Conservation (phyloP, 2,888 invertebrate species). For the Drosophila merina region DNA sequence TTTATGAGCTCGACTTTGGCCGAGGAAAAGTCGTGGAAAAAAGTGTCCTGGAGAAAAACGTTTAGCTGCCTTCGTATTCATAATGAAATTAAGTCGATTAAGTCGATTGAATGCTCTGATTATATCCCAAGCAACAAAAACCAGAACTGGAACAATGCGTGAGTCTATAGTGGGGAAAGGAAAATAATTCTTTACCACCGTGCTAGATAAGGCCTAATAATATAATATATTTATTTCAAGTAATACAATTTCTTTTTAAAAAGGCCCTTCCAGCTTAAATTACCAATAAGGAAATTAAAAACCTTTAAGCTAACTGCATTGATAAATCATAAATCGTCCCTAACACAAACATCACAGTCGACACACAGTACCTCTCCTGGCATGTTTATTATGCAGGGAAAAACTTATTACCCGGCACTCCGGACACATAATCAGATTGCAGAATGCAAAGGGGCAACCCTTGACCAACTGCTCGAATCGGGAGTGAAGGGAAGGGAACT, state of each 20-base stretch:
- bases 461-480: constrained; percentile 38
- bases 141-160: constrained; percentile 51
- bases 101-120: constrained; percentile 79
- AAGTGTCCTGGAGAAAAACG: constrained; percentile 31
- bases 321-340: constrained; percentile 2
- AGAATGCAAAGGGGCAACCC: constrained; percentile 53
- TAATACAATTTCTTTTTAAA: too few species aligned
- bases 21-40: constrained; percentile 16
- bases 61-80: constrained; percentile 69
- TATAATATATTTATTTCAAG: too few species aligned
- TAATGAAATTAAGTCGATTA: constrained; percentile 77
- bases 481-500: not conserved
- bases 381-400: constrained; percentile 43
- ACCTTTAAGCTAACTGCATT: constrained; percentile 1
- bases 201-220: too few species aligned
- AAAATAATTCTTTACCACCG: not conserved
- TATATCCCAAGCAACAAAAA: constrained; percentile 66
- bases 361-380: constrained; percentile 24
- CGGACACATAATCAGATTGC: constrained; percentile 69
- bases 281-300: not conserved
- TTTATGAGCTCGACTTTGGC: constrained; percentile 63
- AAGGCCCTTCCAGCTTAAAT: too few species aligned
- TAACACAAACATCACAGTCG: constrained; percentile 18
- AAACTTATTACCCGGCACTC: constrained; percentile 64
- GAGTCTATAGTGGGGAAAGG: constrained; percentile 22